Evolutionary conservation across 2,113 vertebrate species (phyloP).

Genomic region (Ivindomyrus marchei): DNA sequence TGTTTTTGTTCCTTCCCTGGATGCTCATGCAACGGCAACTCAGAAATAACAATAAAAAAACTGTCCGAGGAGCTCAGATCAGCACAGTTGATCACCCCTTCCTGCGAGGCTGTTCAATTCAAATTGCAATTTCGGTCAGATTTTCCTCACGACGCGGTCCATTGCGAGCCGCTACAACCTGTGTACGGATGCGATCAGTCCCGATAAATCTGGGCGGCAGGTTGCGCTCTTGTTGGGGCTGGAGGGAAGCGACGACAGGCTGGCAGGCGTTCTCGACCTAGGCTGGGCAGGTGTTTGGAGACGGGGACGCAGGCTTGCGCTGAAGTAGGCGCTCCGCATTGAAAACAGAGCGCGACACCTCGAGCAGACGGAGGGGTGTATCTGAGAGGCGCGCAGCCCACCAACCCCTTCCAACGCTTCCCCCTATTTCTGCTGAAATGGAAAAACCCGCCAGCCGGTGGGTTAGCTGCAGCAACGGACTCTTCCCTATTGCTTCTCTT

Average conservation of each 20-base stretch:
- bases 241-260: slow-evolving; percentile 37
- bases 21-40: slow-evolving; percentile 60
- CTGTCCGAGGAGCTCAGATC: slow-evolving; percentile 16
- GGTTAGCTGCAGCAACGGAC: slow-evolving; percentile 52
- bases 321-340: slow-evolving; percentile 61
- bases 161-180: slow-evolving; percentile 63
- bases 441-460: slow-evolving; percentile 67
- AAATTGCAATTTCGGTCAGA: slow-evolving; percentile 77
- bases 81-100: slow-evolving; percentile 46
- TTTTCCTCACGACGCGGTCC: slow-evolving; percentile 70
- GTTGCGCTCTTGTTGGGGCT: slow-evolving; percentile 47
- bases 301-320: slow-evolving; percentile 54
- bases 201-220: slow-evolving; percentile 50
- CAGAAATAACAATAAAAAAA: slow-evolving; percentile 57
- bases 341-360: slow-evolving; percentile 56
- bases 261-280: slow-evolving; percentile 50
- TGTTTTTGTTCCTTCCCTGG: slow-evolving; percentile 44
- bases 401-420: slow-evolving; percentile 64
- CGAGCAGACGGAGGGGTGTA: slow-evolving; percentile 73
- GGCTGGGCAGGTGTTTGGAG: slow-evolving; percentile 53
- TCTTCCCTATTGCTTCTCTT: slow-evolving; percentile 38
- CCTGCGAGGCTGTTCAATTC: slow-evolving; percentile 77
- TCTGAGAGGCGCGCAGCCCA: slow-evolving; percentile 62
- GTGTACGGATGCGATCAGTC: slow-evolving; percentile 62
- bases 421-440: slow-evolving; percentile 64